Evolutionary conservation across 2,888 invertebrate genomes (phyloP).

Genomic region (Drosophila neotestacea): DNA sequence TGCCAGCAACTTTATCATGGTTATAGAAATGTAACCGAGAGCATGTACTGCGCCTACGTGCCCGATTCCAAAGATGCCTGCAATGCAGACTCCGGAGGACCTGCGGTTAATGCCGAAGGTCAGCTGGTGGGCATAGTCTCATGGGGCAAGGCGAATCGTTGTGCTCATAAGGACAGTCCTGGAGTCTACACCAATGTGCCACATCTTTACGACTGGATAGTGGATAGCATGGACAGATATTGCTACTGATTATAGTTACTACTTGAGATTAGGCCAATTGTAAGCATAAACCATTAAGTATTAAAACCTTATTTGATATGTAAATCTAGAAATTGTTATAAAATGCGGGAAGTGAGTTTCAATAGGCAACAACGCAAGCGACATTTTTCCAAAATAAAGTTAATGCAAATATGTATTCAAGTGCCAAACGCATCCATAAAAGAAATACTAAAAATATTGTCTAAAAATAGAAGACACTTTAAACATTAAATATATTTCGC

Average conservation of each 20-base stretch:
- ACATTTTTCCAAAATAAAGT: no score
- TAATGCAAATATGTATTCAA: no score
- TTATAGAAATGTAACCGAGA: conserved; percentile 67
- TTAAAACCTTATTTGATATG: conserved; percentile 19
- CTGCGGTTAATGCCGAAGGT: conserved; percentile 71
- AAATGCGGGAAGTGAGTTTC: no score
- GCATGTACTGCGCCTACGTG: conserved; percentile 77
- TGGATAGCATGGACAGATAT: conserved; percentile 53
- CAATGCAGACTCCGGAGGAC: conserved; percentile 83
- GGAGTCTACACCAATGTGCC: conserved; percentile 88
- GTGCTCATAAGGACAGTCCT: conserved; percentile 87
- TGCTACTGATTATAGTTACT: conserved; percentile 48
- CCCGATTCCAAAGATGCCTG: conserved; percentile 80
- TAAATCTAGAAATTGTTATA: neutral
- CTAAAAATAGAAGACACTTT: no score
- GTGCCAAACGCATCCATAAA: no score
- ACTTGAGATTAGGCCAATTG: no score
- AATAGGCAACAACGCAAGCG: no score
- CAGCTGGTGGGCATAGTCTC: conserved; percentile 89
- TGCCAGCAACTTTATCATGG: conserved; percentile 63
- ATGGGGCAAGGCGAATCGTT: conserved; percentile 75
- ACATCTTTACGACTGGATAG: conserved; percentile 67
- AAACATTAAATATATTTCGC: no score
- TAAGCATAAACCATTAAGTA: conserved; percentile 36
- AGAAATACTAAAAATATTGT: no score